Percentiles rank a stretch among this genome's conserved stretches.
Conservation (phyloP, 1,140 invertebrate genomes). For the Philotrypesis tridentata region DNA sequence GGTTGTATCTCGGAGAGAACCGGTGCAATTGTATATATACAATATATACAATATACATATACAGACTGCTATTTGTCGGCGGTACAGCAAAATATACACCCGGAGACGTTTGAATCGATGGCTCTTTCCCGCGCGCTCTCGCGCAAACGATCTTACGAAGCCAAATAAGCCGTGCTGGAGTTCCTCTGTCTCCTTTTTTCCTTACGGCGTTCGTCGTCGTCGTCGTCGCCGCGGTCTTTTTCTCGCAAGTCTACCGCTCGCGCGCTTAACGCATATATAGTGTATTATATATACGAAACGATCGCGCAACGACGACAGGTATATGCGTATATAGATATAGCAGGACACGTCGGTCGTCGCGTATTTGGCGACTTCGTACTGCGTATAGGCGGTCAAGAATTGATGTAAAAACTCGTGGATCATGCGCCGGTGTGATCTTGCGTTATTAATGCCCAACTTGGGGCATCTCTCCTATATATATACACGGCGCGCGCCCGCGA, state of each 20-base stretch:
- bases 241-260: neutral
- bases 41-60: too few relatives aligned
- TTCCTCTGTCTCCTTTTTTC: neutral
- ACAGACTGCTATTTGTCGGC: neutral
- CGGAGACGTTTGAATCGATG: neutral
- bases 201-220: too few relatives aligned
- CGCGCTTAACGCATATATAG: too few relatives aligned
- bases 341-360: neutral
- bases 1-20: neutral
- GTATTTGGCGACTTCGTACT: neutral
- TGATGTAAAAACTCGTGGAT: neutral
- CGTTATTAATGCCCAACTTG: neutral
- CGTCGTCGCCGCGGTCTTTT: neutral
- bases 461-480: too few relatives aligned
- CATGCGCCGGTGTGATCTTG: neutral
- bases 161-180: neutral
- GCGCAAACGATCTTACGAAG: neutral
- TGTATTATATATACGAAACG: too few relatives aligned
- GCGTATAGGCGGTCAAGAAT: neutral
- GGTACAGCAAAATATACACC: neutral
- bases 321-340: neutral
- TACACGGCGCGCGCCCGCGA: too few relatives aligned
- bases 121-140: neutral
- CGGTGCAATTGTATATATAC: too few relatives aligned
- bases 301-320: neutral